phyloP scores from a whole-genome alignment of 2,888 invertebrate genomes.

The Brachyptera putata region DNA sequence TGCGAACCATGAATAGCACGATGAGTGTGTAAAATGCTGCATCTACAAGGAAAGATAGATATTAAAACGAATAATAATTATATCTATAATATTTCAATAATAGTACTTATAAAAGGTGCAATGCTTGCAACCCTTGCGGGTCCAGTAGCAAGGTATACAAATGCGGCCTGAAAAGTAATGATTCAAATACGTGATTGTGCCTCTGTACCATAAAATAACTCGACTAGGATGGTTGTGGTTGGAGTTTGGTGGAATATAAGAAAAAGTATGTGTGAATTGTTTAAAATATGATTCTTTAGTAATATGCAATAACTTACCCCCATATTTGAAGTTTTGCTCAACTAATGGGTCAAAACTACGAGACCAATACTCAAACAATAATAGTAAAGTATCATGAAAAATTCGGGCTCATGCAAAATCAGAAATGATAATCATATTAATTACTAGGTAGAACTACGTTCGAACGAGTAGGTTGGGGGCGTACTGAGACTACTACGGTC shows the following conservation, averaged over 20 bases:
- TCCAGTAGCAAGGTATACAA: not conserved
- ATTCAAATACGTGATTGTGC: not conserved
- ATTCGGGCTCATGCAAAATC: slow-evolving; percentile 14
- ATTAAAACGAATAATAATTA: slow-evolving; percentile 8
- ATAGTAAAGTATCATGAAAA: slow-evolving; percentile 11
- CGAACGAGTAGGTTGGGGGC: not conserved
- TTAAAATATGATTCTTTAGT: not conserved
- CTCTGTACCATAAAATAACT: too few relatives aligned
- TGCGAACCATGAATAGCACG: slow-evolving; percentile 8
- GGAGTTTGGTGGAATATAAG: not conserved
- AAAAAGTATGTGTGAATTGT: not conserved
- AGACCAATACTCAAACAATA: slow-evolving; percentile 12
- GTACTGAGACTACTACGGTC: not conserved
- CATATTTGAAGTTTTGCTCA: slow-evolving; percentile 16
- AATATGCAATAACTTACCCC: slow-evolving; percentile 13
- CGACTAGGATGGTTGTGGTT: not conserved
- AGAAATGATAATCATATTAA: slow-evolving; percentile 2
- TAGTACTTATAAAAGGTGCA: slow-evolving; percentile 5
- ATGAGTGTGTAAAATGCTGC: slow-evolving; percentile 15
- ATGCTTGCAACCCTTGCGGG: not conserved
- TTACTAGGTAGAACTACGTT: not conserved
- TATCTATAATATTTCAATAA: not conserved
- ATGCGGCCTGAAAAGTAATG: not conserved
- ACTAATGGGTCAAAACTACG: slow-evolving; percentile 11
- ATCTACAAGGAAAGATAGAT: slow-evolving; percentile 20